phyloP scores from a whole-genome alignment of 2,888 invertebrate species.

The Dascillus cervinus region DNA sequence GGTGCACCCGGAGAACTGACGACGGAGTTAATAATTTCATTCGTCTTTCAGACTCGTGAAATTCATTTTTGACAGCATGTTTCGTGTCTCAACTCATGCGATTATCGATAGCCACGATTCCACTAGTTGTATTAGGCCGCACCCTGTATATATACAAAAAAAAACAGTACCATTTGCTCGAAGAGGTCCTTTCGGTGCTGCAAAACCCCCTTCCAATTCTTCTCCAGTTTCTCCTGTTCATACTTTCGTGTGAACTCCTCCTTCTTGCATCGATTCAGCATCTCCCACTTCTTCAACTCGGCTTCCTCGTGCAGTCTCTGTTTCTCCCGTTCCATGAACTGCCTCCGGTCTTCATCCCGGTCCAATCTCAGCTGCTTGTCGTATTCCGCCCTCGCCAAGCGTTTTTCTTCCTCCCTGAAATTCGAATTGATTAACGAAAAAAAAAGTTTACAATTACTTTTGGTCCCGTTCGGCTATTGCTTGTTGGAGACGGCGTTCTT shows the following conservation, averaged over 20 bases:
- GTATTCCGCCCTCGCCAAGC: constrained; percentile 32
- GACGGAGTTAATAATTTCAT: not conserved
- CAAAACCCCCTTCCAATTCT: constrained; percentile 40
- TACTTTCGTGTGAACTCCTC: constrained; percentile 44
- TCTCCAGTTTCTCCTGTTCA: constrained; percentile 37
- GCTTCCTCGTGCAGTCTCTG: constrained; percentile 38
- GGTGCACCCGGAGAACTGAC: not conserved
- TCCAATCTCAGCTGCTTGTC: constrained; percentile 29
- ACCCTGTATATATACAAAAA: not conserved
- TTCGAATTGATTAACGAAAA: not conserved
- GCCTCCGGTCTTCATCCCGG: constrained; percentile 24
- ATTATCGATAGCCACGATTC: too few relatives aligned
- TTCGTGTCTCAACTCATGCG: too few relatives aligned
- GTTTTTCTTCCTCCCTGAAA: constrained; percentile 39
- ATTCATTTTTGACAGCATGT: too few relatives aligned
- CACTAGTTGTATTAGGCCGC: not conserved
- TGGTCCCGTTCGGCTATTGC: constrained; percentile 45
- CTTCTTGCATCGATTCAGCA: constrained; percentile 52
- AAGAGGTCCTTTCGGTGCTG: constrained; percentile 44
- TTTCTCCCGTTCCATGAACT: constrained; percentile 32
- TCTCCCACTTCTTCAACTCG: constrained; percentile 47
- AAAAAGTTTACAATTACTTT: constrained; percentile 25
- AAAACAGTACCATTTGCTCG: constrained; percentile 41
- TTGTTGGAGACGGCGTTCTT: constrained; percentile 44
- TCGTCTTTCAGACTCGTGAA: too few relatives aligned